A percentile compares a stretch with the other conserved stretches of the same genome.
These are phyloP conservation scores for Pangasius sanitwongsei DNA, from an alignment of 2,797 vertebrate species.

Conservation along the genomic window DNA sequence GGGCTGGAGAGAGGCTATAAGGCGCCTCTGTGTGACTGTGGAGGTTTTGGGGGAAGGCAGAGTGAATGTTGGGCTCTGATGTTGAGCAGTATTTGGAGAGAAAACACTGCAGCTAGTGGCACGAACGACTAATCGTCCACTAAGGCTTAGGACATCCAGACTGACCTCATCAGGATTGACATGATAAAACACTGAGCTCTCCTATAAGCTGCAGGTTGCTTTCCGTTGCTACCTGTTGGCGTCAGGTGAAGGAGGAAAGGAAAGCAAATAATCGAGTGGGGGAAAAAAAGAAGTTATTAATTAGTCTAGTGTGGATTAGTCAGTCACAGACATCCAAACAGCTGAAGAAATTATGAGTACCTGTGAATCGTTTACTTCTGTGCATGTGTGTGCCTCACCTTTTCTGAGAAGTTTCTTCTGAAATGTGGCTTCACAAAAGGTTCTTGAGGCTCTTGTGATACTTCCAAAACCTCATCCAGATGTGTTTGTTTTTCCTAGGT, in stretches of 20 bases:
- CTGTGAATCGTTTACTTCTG: not conserved
- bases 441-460: not conserved
- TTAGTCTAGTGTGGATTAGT: not conserved
- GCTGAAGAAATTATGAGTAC: not conserved
- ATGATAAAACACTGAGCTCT: constrained; percentile 52
- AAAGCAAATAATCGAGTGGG: constrained; percentile 17
- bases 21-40: constrained; percentile 68
- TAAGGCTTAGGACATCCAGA: constrained; percentile 52
- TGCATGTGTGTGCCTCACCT: not conserved
- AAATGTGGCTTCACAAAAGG: not conserved
- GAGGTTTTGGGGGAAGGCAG: constrained; percentile 59
- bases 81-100: constrained; percentile 72
- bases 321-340: not conserved
- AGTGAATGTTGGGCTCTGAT: constrained; percentile 71
- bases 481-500: constrained; percentile 72
- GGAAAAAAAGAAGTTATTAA: not conserved
- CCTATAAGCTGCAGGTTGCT: constrained; percentile 56
- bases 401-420: not conserved
- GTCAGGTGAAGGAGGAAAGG: constrained; percentile 47
- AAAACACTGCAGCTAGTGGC: constrained; percentile 68
- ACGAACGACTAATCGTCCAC: constrained; percentile 63
- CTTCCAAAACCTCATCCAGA: constrained; percentile 35
- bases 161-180: constrained; percentile 61
- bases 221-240: constrained; percentile 49
- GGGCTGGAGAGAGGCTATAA: constrained; percentile 62